A percentile compares a stretch with the other conserved stretches of the same genome.
Evolutionary conservation across 2,888 invertebrate species (phyloP).

Genomic region (Chrysotoxum bicinctum): DNA sequence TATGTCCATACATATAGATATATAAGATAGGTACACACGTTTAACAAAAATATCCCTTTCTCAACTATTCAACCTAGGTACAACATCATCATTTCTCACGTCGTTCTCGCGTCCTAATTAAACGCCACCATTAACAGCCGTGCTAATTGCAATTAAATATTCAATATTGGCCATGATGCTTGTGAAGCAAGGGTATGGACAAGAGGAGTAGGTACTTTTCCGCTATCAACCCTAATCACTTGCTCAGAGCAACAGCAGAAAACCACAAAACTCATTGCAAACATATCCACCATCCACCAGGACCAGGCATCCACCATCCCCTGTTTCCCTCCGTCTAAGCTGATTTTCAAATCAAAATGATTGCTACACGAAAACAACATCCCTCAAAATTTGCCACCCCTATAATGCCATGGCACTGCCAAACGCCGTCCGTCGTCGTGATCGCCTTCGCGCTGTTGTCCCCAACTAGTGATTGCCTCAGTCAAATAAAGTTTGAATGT

Average conservation of each 20-base stretch:
- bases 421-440: background rate
- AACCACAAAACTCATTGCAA: constrained; percentile 66
- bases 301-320: constrained; percentile 3
- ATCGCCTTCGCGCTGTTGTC: background rate
- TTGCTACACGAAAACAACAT: constrained; percentile 66
- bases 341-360: constrained; percentile 73
- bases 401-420: background rate
- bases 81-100: constrained; percentile 48
- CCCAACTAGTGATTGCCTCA: background rate
- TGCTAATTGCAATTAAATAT: constrained; percentile 82
- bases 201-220: background rate
- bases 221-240: constrained; percentile 37
- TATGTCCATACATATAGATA: no score
- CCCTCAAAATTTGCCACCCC: background rate
- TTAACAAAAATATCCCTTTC: background rate
- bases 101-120: constrained; percentile 69
- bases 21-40: background rate
- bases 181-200: constrained; percentile 5
- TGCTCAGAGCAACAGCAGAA: constrained; percentile 50
- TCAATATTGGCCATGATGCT: constrained; percentile 78
- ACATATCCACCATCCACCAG: constrained; percentile 48
- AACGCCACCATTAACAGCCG: constrained; percentile 75
- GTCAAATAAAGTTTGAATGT: constrained; percentile 7
- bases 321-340: constrained; percentile 50
- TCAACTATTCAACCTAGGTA: constrained; percentile 3